Base-by-base conservation (phyloP, 1,140 invertebrate species). In the Drosophila takahashii region DNA sequence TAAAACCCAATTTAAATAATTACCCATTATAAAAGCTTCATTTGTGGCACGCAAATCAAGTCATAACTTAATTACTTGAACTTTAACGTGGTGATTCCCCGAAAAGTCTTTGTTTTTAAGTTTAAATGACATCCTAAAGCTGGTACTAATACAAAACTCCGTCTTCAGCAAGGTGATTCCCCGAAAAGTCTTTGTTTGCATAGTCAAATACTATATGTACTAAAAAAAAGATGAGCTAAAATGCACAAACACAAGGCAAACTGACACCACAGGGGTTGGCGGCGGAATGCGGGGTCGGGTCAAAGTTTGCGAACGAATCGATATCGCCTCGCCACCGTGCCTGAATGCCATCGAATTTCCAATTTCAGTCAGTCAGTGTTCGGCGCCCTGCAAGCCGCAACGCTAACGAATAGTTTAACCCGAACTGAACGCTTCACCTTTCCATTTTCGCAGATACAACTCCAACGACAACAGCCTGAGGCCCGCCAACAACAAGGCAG, bases 401-500 rank as follows among this genome's bases (percentile, higher is more conserved):
- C 26, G 58, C 61, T 15, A 47, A 18, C 42, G 16, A 29, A 47
- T 16, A 47, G 15, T n/a, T 29, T 15, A 44, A 42, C 16, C 0
- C 1, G 16, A 39, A 13, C 13, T 42, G 39, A 42, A 42, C 41
- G 16, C 41, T 18, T 42, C 22, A 9, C 48, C 8, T 15, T 13
- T 37, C n/a, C 9, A 9, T 16, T 15, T 29, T 54, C 29, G 13
- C 76, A 86, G 83, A 83, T 86, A 78, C 56, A 89, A 87, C 85
- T 78, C 84, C 39, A 87, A 87, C 69, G 85, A 87, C 36, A 87
- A 84, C 67, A 90, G 67, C 65, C 61, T 90, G 39, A 62, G 84
- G 69, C 69, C 77, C 60, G 66, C 71, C 11, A 86, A 86, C 44
- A 87, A 87, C 32, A 86, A 86, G 84, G 45, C 71, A 39, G 41